Conservation (phyloP, 2,888 invertebrate species). For the Rotaria sp. region DNA sequence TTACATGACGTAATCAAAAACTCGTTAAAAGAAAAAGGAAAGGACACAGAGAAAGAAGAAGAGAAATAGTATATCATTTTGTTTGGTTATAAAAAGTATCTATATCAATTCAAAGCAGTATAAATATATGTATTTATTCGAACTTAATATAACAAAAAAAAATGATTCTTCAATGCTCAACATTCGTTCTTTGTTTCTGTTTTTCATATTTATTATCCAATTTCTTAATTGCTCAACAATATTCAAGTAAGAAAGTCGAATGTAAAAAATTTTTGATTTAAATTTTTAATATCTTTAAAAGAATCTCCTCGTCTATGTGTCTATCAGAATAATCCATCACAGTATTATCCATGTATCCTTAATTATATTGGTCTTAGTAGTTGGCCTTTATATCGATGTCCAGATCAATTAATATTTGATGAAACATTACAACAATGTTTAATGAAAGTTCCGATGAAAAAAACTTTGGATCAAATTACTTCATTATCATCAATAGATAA, state of each 20-base stretch:
- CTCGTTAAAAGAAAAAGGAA: neutral
- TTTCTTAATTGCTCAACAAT: neutral
- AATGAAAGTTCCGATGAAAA: neutral
- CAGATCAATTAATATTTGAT: neutral
- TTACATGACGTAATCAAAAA: neutral
- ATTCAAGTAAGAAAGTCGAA: neutral
- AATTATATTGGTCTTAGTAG: neutral
- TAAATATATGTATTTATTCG: neutral
- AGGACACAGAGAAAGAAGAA: neutral
- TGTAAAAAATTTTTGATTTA: neutral
- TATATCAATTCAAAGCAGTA: neutral
- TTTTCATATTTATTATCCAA: neutral
- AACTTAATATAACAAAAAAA: neutral
- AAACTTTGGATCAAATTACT: neutral
- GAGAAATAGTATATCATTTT: neutral
- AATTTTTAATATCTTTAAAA: neutral
- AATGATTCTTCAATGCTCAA: neutral
- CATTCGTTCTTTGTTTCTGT: neutral
- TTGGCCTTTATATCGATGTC: neutral
- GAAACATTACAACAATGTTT: neutral
- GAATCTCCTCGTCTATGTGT: neutral
- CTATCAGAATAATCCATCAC: neutral
- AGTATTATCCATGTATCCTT: conserved; percentile 13
- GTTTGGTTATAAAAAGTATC: neutral
- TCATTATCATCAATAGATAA: neutral